Conservation (phyloP, 2,113 vertebrate species). For the Halichoerus grypus region DNA sequence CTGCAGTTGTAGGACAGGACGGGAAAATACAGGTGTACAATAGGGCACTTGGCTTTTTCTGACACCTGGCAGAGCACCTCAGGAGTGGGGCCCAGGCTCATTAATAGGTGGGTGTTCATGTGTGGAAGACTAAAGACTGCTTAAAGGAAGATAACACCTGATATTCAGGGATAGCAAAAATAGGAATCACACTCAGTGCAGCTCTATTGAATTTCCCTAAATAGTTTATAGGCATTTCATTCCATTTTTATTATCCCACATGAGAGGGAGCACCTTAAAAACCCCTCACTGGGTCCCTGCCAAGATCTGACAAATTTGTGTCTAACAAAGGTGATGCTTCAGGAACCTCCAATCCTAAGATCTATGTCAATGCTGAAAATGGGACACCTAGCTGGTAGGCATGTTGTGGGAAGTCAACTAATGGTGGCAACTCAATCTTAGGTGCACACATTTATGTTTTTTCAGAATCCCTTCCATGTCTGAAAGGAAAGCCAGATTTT, state of each 20-base stretch:
- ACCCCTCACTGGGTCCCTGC: no score
- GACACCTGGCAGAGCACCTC: neutral
- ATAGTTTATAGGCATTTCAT: neutral
- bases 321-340: neutral
- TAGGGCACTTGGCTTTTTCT: neutral
- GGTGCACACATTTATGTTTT: neutral
- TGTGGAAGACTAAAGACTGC: neutral
- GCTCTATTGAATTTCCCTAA: neutral
- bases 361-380: neutral
- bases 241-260: neutral
- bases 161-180: neutral
- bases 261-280: neutral
- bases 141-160: neutral
- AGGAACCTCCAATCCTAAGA: neutral
- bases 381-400: neutral
- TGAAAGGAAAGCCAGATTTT: neutral
- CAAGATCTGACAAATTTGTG: neutral
- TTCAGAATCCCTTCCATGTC: slow-evolving; percentile 3
- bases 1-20: neutral
- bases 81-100: neutral
- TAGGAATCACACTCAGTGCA: neutral
- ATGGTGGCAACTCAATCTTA: neutral
- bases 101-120: neutral
- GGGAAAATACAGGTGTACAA: neutral
- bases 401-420: neutral